Evolutionary conservation across 1,140 invertebrate species (phyloP).

Genomic region (Drosophila azteca): DNA sequence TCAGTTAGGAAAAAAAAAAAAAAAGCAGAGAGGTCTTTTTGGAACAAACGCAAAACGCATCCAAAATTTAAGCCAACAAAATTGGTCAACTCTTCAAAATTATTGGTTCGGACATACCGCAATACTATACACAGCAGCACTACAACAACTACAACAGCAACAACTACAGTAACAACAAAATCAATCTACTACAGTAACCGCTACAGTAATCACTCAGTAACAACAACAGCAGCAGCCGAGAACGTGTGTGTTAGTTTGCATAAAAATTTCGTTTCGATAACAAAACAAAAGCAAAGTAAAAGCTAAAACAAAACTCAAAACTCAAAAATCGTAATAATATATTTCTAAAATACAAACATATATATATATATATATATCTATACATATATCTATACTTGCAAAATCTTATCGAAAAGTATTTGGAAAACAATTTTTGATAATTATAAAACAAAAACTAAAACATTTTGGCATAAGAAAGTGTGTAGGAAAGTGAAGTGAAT

Average conservation of each 20-base stretch:
- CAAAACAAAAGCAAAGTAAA: slow-evolving; percentile 52
- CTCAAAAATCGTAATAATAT: slow-evolving; percentile 44
- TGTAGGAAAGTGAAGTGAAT: slow-evolving; percentile 33
- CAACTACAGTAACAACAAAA: slow-evolving; percentile 31
- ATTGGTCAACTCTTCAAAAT: slow-evolving; percentile 83
- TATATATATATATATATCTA: slow-evolving; percentile 22
- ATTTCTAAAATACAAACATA: slow-evolving; percentile 59
- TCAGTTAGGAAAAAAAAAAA: slow-evolving; percentile 38
- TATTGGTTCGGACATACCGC: slow-evolving; percentile 83
- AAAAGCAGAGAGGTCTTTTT: slow-evolving; percentile 37
- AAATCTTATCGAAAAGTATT: slow-evolving; percentile 61
- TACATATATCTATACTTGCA: slow-evolving; percentile 51
- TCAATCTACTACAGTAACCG: slow-evolving; percentile 36
- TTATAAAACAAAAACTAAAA: slow-evolving; percentile 34
- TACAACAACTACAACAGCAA: slow-evolving; percentile 37
- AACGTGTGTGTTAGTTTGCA: slow-evolving; percentile 83
- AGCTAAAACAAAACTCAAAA: slow-evolving; percentile 25
- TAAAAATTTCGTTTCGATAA: slow-evolving; percentile 83
- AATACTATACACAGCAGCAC: slow-evolving; percentile 78
- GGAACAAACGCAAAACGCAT: slow-evolving; percentile 64
- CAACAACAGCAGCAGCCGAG: slow-evolving; percentile 57
- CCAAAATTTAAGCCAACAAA: slow-evolving; percentile 80
- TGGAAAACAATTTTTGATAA: slow-evolving; percentile 74
- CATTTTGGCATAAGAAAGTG: slow-evolving; percentile 41
- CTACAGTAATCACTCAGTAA: slow-evolving; percentile 41